Evolutionary conservation across 2,797 vertebrate genomes (phyloP).

Genomic region (Threskiornis aethiopicus): DNA sequence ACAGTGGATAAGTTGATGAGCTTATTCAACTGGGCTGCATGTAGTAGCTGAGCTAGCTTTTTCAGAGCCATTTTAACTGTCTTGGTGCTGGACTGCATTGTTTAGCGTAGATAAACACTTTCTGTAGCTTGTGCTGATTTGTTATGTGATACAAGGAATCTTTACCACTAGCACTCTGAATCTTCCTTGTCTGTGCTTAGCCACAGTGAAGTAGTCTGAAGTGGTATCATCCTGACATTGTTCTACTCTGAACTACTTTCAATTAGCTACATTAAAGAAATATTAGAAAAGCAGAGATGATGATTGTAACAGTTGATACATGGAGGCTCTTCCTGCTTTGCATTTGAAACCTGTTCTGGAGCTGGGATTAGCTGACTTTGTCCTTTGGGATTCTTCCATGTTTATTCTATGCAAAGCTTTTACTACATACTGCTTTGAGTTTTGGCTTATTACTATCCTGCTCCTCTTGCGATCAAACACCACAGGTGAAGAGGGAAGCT

Average conservation of each 20-base stretch:
- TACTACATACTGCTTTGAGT: neutral
- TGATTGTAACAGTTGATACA: neutral
- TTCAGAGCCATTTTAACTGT: neutral
- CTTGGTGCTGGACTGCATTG: neutral
- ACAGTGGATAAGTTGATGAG: neutral
- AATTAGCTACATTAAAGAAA: neutral
- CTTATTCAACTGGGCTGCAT: neutral
- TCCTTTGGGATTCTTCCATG: neutral
- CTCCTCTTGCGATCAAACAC: neutral
- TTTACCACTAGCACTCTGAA: neutral
- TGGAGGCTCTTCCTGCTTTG: neutral
- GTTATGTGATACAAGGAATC: neutral
- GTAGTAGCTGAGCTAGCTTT: constrained; percentile 24
- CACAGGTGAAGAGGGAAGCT: neutral
- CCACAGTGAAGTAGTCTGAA: neutral
- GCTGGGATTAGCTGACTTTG: neutral
- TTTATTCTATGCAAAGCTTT: neutral
- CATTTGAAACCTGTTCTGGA: neutral
- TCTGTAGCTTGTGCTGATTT: neutral
- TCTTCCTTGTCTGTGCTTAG: neutral
- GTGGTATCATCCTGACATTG: neutral
- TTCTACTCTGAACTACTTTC: neutral
- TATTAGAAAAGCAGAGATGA: neutral
- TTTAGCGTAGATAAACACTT: neutral
- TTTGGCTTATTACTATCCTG: neutral